phyloP scores from a whole-genome alignment of 2,113 vertebrate genomes.

The Archilochus colubris region DNA sequence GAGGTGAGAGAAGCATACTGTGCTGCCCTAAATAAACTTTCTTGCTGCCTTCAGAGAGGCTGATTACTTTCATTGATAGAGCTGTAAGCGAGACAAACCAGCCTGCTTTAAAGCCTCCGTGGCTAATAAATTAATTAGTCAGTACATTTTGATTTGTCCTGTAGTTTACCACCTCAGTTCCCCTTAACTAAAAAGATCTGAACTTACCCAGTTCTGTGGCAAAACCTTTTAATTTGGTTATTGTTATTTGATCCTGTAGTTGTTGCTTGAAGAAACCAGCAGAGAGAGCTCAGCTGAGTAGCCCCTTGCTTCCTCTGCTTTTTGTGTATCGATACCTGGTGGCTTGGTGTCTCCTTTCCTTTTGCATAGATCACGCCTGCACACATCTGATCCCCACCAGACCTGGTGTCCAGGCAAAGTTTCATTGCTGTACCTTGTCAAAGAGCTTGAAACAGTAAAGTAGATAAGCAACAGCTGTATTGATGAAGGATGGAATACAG shows the following conservation, averaged over 20 bases:
- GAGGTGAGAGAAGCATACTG: not conserved
- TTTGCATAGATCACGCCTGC: not conserved
- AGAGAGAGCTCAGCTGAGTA: not conserved
- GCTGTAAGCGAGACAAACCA: not conserved
- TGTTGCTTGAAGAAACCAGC: not conserved
- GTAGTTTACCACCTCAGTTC: not conserved
- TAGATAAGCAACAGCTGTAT: not conserved
- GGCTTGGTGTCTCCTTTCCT: conserved; percentile 46
- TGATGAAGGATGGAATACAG: not conserved
- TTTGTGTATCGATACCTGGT: not conserved
- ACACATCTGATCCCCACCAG: not conserved
- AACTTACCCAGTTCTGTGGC: not conserved
- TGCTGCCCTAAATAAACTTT: conserved; percentile 15
- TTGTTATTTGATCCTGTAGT: not conserved
- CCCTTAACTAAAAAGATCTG: not conserved
- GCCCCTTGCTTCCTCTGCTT: not conserved
- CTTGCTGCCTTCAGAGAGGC: not conserved
- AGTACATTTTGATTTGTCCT: not conserved
- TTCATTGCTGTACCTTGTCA: not conserved
- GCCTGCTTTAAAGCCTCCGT: not conserved
- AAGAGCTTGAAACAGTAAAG: not conserved
- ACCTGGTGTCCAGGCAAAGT: conserved; percentile 36
- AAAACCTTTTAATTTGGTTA: not conserved
- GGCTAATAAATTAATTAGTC: not conserved
- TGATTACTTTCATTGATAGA: conserved; percentile 10